Evolutionary conservation across 2,113 vertebrate genomes (phyloP), one percentile per base, ranked within the genome.

Genomic region (Tyto alba): DNA sequence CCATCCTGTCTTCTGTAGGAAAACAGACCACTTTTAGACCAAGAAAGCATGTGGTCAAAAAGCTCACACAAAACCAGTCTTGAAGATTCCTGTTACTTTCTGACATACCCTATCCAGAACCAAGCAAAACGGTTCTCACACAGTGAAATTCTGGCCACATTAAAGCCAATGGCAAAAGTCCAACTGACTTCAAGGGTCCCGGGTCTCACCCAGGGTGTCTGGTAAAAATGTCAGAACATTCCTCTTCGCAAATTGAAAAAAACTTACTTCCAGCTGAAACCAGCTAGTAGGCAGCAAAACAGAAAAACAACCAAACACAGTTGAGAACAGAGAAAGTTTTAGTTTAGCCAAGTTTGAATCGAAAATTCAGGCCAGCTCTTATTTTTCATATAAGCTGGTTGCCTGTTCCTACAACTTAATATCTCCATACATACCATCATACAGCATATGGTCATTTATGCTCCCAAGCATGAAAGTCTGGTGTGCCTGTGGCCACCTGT

Each of bases 401-500:
- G 86, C 77, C 36, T 91, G 14, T 36, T 83, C 71, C 67, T 93
- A 90, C 78, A 90, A 67, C 57, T 93, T 90, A 71, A 38, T 95
- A 67, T 90, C 93, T 86, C 85, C 59, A 69, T 77, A 94, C 71
- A 85, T 91, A 93, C 93, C 85, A 85, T 89, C 75, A 62, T 30
- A 40, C 41, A 94, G 93, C 96, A 96, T 96, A 93, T 95, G 95
- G 91, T 80, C 85, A 88, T 96, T 94, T 86, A 93, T 10, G 79
- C 63, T 95, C 90, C 78, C 59, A 83, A 85, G 93, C 92, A 91
- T 50, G 67, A 73, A 94, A 96, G 95, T 77, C 95, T 96, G 90
- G 62, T 96, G 95, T 95, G 96, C 72, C 93, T 96, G 92, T 73
- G 75, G 75, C 96, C 95, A 97, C 96, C 96, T 97, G 96, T 96